Base-by-base conservation (phyloP, 2,113 vertebrate genomes). In the Ornithorhynchus anatinus region DNA sequence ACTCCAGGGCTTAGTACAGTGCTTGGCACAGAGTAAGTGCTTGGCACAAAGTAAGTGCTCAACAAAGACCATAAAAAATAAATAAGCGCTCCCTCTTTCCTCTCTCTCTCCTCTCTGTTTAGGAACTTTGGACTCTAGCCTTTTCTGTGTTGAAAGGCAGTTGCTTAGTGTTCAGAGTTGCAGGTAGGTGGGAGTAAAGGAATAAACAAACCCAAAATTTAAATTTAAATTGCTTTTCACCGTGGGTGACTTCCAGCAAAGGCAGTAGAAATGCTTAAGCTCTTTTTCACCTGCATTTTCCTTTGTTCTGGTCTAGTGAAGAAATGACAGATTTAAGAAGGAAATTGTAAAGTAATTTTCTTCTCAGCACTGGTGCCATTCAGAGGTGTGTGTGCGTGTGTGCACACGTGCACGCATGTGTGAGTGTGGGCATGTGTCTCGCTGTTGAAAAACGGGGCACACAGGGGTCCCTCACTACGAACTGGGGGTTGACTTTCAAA, bases 191-290 rank as follows among this genome's bases (percentile, higher is more conserved):
- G 50, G 72, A 69, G 37, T 74, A 38, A 31, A 59, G 56, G 59
- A 69, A 57, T 59, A 64, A 81, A 74, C 45, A 37, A 70, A 59
- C 58, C 47, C 53, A 17, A 39, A 37, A 39, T 79, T 79, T 79
- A 62, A 78, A 79, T 87, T 71, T 61, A 73, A 73, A 69, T 62
- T 50, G 45, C 36, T 50, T n/a, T 59, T 71, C 69, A 59, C 53
- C 37, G 40, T 62, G 72, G 37, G 35, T 47, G 64, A 69, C 58
- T 65, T 79, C 48, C 38, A 71, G 60, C 72, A 64, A 69, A 72
- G 71, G 71, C 68, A 61, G 25, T 68, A 52, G 51, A 58, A 70
- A 33, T 25, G 10, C 54, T 7, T 3, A 17, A 51, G 54, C 33
- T 9, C 20, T 42, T 61, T n/a, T 71, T 22, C 17, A 64, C 7